Percentiles rank a stretch among this genome's conserved stretches.
Conservation (phyloP, 2,888 invertebrate species). For the Dryomyza anilis region DNA sequence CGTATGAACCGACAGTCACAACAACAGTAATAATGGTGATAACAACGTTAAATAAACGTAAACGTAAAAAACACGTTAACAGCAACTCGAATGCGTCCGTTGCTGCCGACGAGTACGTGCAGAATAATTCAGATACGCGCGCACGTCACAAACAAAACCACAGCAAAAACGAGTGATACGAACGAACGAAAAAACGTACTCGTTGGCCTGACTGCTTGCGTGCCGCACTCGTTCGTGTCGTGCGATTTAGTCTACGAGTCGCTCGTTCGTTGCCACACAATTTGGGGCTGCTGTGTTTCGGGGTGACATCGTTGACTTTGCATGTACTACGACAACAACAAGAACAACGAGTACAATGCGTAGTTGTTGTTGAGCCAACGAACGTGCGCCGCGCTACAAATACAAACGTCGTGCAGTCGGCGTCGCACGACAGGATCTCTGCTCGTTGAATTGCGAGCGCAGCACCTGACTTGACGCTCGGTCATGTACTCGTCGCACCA, state of each 20-base stretch:
- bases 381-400: slow-evolving; percentile 25
- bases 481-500: slow-evolving; percentile 62
- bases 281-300: slow-evolving; percentile 34
- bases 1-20: background rate
- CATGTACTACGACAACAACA: slow-evolving; percentile 41
- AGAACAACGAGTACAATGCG: slow-evolving; percentile 25
- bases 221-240: slow-evolving; percentile 20
- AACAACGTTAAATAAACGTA: background rate
- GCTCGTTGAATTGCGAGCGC: slow-evolving; percentile 31
- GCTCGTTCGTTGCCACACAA: background rate
- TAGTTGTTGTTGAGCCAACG: slow-evolving; percentile 6
- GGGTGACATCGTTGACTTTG: slow-evolving; percentile 54
- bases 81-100: slow-evolving; percentile 51
- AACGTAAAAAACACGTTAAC: too few relatives aligned
- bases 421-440: slow-evolving; percentile 27
- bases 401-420: slow-evolving; percentile 26
- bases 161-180: slow-evolving; percentile 48
- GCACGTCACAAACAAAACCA: slow-evolving; percentile 62
- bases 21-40: slow-evolving; percentile 23
- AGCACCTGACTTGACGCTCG: slow-evolving; percentile 57
- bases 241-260: slow-evolving; percentile 20
- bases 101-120: slow-evolving; percentile 60
- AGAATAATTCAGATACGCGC: slow-evolving; percentile 61
- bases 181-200: slow-evolving; percentile 29
- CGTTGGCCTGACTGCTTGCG: background rate